Percentiles rank a stretch among this genome's conserved stretches.
phyloP scores from a whole-genome alignment of 2,888 invertebrate genomes.

The Caenorhabditis sp. region DNA sequence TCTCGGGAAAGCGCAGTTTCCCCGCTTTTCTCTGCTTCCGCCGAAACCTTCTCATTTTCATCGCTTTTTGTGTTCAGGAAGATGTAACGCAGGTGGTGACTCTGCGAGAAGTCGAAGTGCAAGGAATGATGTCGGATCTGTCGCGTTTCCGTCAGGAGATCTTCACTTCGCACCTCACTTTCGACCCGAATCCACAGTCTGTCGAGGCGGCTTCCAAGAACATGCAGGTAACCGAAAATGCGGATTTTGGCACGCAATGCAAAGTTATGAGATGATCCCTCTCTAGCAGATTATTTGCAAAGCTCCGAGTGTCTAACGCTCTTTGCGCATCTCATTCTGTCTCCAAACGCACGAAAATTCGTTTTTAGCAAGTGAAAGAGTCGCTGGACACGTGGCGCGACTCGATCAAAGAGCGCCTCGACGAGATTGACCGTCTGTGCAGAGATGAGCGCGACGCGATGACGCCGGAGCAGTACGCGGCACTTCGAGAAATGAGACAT shows the following conservation, averaged over 20 bases:
- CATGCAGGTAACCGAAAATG: conserved; percentile 46
- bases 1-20: too few species aligned
- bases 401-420: conserved; percentile 60
- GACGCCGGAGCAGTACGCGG: conserved; percentile 91
- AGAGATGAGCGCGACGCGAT: conserved; percentile 88
- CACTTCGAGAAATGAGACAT: conserved; percentile 81
- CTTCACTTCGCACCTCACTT: conserved; percentile 61
- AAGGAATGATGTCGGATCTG: conserved; percentile 56
- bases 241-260: too few species aligned
- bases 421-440: conserved; percentile 68
- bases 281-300: too few species aligned
- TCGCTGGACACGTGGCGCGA: conserved; percentile 67
- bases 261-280: too few species aligned
- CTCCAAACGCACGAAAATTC: neutral
- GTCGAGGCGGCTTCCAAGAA: conserved; percentile 59
- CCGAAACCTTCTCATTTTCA: neutral
- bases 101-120: conserved; percentile 51
- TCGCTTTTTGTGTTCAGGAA: conserved; percentile 50
- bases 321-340: neutral
- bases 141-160: conserved; percentile 58
- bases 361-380: conserved; percentile 60
- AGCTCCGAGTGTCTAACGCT: too few species aligned
- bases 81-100: conserved; percentile 57
- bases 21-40: neutral
- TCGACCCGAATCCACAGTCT: conserved; percentile 60